Evolutionary conservation across 2,113 vertebrate species (phyloP), one percentile per base, ranked within the genome.

Genomic region (Gasterosteus nipponicus): DNA sequence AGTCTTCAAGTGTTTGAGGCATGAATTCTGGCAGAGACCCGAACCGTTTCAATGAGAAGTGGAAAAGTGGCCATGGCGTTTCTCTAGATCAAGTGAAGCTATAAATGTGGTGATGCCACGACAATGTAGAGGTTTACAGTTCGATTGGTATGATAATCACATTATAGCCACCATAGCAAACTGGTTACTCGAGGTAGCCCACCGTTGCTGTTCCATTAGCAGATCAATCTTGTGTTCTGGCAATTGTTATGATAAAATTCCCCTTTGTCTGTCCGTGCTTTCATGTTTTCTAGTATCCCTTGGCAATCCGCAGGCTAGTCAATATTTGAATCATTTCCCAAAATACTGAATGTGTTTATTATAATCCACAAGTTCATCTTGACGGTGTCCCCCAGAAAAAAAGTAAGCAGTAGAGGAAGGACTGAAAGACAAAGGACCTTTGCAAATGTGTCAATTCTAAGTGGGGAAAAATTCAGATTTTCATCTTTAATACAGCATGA

Each of bases 1-100:
- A 44, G 58, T 69, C 11, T 68, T 89, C 44, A 72, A 84, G 54
- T 78, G 54, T 22, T 73, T 80, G 67, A 73, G 68, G 41, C 26
- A 38, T 73, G 70, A 69, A 38, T 66, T n/a, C 68, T 67, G 51
- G 44, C 78, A 72, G 46, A 73, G 59, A 75, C 73, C 75, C 61
- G n/a, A 84, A 66, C 31, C 41, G 49, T 5, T 1, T 76, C 62
- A 65, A 10, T 16, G 18, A 33, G 49, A 57, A 82, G 12, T 47
- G 14, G 33, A 74, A 51, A 73, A 80, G 31, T 60, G 46, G 31
- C 35, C 10, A 47, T 42, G 63, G 33, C 1, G 16, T 60, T 63
- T 57, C 26, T 73, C 18, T 11, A 69, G 44, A 46, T 42, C 38
- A 10, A 26, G 15, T 29, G 56, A 26, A 44, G 65, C 42, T 41